Base-by-base conservation (phyloP, 2,888 invertebrate genomes). In the Megastigmus dorsalis region DNA sequence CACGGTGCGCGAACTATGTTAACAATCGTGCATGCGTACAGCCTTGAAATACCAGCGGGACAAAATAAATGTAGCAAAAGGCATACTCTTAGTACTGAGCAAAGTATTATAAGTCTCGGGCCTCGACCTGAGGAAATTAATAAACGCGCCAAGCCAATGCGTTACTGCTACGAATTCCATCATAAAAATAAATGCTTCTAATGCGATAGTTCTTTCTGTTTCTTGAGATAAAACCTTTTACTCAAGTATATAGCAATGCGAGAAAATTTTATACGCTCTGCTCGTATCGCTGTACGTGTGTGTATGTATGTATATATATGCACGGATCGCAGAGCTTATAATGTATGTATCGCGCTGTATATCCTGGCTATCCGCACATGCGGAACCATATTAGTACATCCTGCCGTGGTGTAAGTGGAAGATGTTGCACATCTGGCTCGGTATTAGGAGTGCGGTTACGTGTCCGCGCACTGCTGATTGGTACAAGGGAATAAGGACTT, bases 371-470 rank as follows among this genome's bases (percentile, higher is more conserved):
- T 76, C 73, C 71, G 66, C 75, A 72, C 70, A 72, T 77, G 79
- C 80, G 80, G 80, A 82, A 82, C 84, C 84, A 84, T 84, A 84
- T 84, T 84, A 82, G 84, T 81, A 79, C 82, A 82, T 82, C 84
- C 80, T 80, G 80, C 80, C 76, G 79, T 78, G 80, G 30, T 13
- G 18, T 15, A 20, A 50, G 36, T 23, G 57, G 13, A 54, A 15
- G n/a, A 15, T 38, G 6, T n/a, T 15, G 18, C 28, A 23, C 13
- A 36, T 59, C 4, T n/a, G 0, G n/a, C n/a, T n/a, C n/a, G n/a
- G n/a, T n/a, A n/a, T n/a, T n/a, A n/a, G n/a, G n/a, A 43, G 7
- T 28, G 4, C 7, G 0, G 23, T 23, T 41, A 38, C n/a, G n/a
- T 10, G 18, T 0, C 10, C 15, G 15, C 4, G 26, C 9, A 10